A percentile compares a stretch with the other conserved stretches of the same genome.
phyloP scores from a whole-genome alignment of 2,797 vertebrate genomes.

The Trematomus bernacchii region DNA sequence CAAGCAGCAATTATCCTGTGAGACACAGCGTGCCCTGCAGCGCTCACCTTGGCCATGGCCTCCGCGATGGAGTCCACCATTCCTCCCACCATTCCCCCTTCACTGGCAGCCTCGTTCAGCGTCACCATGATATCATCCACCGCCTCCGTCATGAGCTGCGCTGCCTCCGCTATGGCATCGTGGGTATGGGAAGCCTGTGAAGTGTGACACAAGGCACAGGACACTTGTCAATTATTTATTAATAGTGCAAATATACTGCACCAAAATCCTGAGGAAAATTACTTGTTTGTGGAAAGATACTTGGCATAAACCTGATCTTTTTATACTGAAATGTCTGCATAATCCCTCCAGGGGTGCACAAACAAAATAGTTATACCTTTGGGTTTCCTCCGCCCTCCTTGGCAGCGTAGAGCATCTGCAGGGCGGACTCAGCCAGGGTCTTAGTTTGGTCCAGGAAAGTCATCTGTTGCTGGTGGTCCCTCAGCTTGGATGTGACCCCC shows the following conservation, averaged over 20 bases:
- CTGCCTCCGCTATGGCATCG: slow-evolving; percentile 94
- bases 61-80: slow-evolving; percentile 98
- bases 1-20: background rate
- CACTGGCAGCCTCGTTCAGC: slow-evolving; percentile 96
- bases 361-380: slow-evolving; percentile 84
- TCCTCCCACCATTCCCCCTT: slow-evolving; percentile 97
- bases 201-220: slow-evolving; percentile 6
- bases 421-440: slow-evolving; percentile 94
- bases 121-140: slow-evolving; percentile 99
- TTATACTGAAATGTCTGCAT: background rate
- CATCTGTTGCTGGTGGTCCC: slow-evolving; percentile 98
- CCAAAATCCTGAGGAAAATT: no score
- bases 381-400: slow-evolving; percentile 99
- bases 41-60: slow-evolving; percentile 93
- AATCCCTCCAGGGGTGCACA: background rate
- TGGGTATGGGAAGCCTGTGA: slow-evolving; percentile 94
- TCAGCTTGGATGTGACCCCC: slow-evolving; percentile 93
- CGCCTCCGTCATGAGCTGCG: slow-evolving; percentile 97
- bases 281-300: no score
- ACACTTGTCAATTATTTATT: background rate
- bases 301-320: background rate
- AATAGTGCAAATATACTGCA: no score
- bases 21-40: background rate
- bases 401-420: slow-evolving; percentile 98
- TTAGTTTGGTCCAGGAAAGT: slow-evolving; percentile 98